Evolutionary conservation across 1,140 invertebrate genomes (phyloP), one percentile per base, ranked within the genome.

Genomic region (Venturia canescens): DNA sequence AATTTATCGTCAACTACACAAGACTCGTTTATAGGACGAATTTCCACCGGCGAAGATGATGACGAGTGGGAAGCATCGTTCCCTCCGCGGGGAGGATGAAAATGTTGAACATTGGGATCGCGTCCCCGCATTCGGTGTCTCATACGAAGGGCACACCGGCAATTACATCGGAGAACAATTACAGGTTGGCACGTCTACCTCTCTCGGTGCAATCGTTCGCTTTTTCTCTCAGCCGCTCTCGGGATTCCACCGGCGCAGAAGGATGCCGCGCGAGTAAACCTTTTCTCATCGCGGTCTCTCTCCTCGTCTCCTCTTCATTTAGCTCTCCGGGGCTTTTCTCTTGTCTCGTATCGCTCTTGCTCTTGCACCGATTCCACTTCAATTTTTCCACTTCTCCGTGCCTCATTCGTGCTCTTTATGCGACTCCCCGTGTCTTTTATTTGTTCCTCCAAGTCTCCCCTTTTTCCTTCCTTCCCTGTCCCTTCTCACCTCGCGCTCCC

Each of bases 161-260:
- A 87, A 88, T 88, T 88, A 88, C 86, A 88, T 88, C 82, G 87
- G 72, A 83, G 87, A 88, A 88, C 87, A 88, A 88, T 88, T 88
- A 88, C 87, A 87, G 87, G 86, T 87, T 87, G 85, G 87, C 87
- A 85, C 87, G 87, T 88, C 84, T 81, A 86, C 74, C 78, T 82
- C 82, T 69, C 66, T 69, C 29, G 13, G 84, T 86, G 80, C 76
- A 82, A 85, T 88, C 84, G 82, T 80, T 82, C 74, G 81, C 82
- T 88, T 88, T 88, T 88, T 88, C 83, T 88, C 83, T 84, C 63
- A 34, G 31, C 15, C 66, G 27, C 66, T 69, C 21, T 34, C 70
- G 76, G 70, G 86, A 88, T 88, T 88, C 87, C 86, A 48, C 44
- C 29, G 75, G 81, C 67, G 81, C 67, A n/a, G 74, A 84, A 77